Evolutionary conservation across 1,140 invertebrate species (phyloP).

Genomic region (Hypsibius dujardini): DNA sequence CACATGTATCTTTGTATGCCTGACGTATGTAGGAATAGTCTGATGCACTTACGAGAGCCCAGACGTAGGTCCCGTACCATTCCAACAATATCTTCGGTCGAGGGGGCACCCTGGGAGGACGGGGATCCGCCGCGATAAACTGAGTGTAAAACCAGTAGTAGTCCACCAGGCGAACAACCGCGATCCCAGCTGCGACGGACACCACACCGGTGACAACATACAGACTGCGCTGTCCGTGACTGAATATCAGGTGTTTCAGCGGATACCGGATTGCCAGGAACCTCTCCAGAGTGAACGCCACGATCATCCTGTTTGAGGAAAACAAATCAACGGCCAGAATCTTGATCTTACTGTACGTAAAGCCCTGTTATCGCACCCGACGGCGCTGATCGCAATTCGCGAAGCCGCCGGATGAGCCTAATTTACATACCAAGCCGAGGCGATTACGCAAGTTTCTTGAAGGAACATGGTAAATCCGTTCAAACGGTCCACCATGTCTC

Average conservation of each 20-base stretch:
- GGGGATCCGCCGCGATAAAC: neutral
- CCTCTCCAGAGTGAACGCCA: neutral
- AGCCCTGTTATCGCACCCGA: too few species aligned
- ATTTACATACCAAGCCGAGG: too few species aligned
- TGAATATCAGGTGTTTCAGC: neutral
- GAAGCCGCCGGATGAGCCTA: too few species aligned
- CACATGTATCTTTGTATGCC: too few species aligned
- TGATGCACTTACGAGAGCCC: neutral
- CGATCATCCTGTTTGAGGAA: slow-evolving; percentile 7
- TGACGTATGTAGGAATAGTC: too few species aligned
- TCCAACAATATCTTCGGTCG: neutral
- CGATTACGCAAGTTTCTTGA: too few species aligned
- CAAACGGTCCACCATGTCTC: too few species aligned
- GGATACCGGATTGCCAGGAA: neutral
- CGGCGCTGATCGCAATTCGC: too few species aligned
- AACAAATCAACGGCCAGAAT: too few species aligned
- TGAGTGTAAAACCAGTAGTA: neutral
- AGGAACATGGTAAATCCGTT: too few species aligned
- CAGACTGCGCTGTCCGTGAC: neutral
- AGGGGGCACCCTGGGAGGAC: neutral
- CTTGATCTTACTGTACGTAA: too few species aligned
- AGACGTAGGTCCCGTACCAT: slow-evolving; percentile 9
- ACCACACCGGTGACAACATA: neutral
- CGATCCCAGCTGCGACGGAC: neutral
- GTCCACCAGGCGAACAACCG: neutral